A percentile compares a stretch with the other conserved stretches of the same genome.
phyloP scores from a whole-genome alignment of 2,113 vertebrate species.

The Hyla sarda region DNA sequence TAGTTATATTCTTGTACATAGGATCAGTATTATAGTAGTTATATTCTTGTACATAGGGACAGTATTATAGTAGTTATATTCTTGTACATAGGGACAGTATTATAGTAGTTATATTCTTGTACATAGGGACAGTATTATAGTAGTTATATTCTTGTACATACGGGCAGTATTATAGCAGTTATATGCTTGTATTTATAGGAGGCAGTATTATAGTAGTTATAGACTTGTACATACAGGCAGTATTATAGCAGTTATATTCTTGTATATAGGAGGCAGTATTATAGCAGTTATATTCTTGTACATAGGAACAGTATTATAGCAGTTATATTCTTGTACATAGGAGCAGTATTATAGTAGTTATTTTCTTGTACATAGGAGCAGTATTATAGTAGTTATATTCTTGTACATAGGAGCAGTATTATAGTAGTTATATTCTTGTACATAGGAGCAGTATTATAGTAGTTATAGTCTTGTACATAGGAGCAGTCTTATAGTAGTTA shows the following conservation, averaged over 20 bases:
- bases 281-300: conserved; percentile 9
- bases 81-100: not conserved
- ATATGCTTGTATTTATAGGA: not conserved
- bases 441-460: conserved; percentile 11
- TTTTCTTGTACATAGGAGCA: too few relatives aligned
- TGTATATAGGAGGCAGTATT: conserved; percentile 1
- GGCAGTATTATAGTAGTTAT: conserved; percentile 7
- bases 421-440: conserved; percentile 20
- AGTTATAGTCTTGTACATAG: not conserved
- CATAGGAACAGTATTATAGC: too few relatives aligned
- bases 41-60: conserved; percentile 8
- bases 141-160: not conserved
- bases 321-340: too few relatives aligned
- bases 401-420: not conserved
- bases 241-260: not conserved
- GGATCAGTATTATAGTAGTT: conserved; percentile 10
- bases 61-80: conserved; percentile 18
- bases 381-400: conserved; percentile 18
- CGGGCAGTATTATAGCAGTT: too few relatives aligned
- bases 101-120: conserved; percentile 12
- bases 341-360: conserved; percentile 1
- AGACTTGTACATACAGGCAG: not conserved
- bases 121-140: not conserved
- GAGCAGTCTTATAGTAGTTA: conserved; percentile 8
- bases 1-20: conserved; percentile 5